Percentiles rank a stretch among this genome's conserved stretches.
These are phyloP conservation scores for Aquatica leii DNA, from an alignment of 2,888 invertebrate genomes.

Conservation along the genomic window DNA sequence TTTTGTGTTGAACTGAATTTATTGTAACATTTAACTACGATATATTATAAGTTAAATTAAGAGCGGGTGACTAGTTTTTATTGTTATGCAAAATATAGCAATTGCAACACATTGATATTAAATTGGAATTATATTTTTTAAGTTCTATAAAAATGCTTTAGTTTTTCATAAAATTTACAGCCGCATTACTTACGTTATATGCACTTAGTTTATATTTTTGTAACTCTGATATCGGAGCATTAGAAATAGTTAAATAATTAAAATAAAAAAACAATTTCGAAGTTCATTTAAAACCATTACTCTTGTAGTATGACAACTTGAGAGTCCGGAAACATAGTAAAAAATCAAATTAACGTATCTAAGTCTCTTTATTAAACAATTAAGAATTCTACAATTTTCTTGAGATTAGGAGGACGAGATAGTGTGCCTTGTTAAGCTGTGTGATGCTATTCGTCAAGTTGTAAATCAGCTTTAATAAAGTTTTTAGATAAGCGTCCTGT, in stretches of 20 bases:
- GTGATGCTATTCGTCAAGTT: too few species aligned
- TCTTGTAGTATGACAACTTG: too few species aligned
- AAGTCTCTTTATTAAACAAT: too few species aligned
- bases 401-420: too few species aligned
- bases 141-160: not conserved
- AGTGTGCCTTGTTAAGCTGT: too few species aligned
- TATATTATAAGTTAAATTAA: not conserved
- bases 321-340: too few species aligned
- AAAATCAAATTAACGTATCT: too few species aligned
- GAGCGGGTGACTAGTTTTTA: not conserved
- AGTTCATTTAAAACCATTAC: not conserved
- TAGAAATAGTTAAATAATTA: not conserved
- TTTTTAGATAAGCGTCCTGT: too few species aligned
- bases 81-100: not conserved
- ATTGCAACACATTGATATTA: not conserved
- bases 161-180: not conserved
- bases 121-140: not conserved
- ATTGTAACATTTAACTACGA: not conserved
- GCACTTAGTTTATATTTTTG: not conserved
- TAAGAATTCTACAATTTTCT: too few species aligned
- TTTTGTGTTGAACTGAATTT: not conserved
- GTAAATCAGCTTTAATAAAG: too few species aligned
- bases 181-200: not conserved
- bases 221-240: not conserved
- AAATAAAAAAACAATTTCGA: not conserved